Percentiles rank a stretch among this genome's conserved stretches.
These are phyloP conservation scores for Flabesymbios commensalis DNA, from an alignment of 2,888 invertebrate genomes.

Conservation along the genomic window DNA sequence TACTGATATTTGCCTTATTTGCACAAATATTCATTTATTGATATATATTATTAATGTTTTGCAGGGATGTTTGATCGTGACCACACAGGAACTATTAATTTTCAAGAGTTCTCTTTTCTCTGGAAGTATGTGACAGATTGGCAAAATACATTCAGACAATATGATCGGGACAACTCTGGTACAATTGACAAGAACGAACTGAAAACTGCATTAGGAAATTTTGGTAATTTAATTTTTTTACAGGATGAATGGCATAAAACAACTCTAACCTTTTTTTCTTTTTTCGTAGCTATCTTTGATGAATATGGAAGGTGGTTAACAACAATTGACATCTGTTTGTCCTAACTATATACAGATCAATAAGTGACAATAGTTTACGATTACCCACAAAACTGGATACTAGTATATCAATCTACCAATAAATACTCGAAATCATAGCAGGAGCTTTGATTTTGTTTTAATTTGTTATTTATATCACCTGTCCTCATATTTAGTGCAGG, in stretches of 20 bases:
- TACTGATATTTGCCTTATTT: too few species aligned
- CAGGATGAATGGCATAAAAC: too few species aligned
- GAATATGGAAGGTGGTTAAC: not conserved
- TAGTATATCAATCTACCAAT: too few species aligned
- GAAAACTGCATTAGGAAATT: conserved; percentile 85
- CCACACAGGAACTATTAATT: conserved; percentile 85
- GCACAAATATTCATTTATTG: too few species aligned
- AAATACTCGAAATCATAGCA: too few species aligned
- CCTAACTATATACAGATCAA: too few species aligned
- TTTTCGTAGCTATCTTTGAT: not conserved
- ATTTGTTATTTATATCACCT: too few species aligned
- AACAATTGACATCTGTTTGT: not conserved
- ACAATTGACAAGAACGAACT: conserved; percentile 90
- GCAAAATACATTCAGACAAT: conserved; percentile 93
- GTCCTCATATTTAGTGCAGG: too few species aligned
- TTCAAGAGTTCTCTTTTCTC: conserved; percentile 91
- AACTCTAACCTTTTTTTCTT: not conserved
- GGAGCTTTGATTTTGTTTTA: too few species aligned
- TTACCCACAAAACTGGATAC: too few species aligned
- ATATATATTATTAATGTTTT: conserved; percentile 11
- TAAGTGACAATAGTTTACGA: too few species aligned
- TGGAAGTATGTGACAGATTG: conserved; percentile 99
- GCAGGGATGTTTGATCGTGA: conserved; percentile 88
- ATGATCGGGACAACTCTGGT: conserved; percentile 85
- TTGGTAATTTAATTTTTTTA: conserved; percentile 67